phyloP scores from a whole-genome alignment of 2,888 invertebrate species.

The Boloria euphrosyne region DNA sequence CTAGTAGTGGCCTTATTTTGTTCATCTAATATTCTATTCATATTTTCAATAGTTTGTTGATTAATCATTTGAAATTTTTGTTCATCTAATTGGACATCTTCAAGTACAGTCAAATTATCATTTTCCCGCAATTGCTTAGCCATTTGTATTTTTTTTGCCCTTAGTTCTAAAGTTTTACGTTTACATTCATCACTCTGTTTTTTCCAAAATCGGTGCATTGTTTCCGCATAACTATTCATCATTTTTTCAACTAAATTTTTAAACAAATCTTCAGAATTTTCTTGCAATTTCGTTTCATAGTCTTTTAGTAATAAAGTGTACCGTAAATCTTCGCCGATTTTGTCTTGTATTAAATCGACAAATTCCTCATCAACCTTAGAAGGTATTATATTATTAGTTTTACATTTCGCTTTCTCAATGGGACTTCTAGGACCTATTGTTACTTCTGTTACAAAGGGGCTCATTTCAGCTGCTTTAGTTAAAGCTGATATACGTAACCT shows the following conservation, averaged over 20 bases:
- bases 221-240: conserved; percentile 61
- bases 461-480: conserved; percentile 81
- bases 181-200: conserved; percentile 67
- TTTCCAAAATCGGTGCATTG: conserved; percentile 57
- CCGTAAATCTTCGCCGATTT: conserved; percentile 62
- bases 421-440: conserved; percentile 77
- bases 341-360: conserved; percentile 55
- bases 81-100: conserved; percentile 73
- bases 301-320: conserved; percentile 64
- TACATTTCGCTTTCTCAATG: conserved; percentile 44
- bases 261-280: conserved; percentile 58
- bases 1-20: conserved; percentile 70
- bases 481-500: conserved; percentile 83
- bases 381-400: conserved; percentile 37
- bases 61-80: conserved; percentile 73
- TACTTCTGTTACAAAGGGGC: conserved; percentile 73
- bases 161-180: conserved; percentile 67
- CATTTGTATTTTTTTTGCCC: conserved; percentile 65
- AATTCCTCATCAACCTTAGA: conserved; percentile 53
- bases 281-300: conserved; percentile 59
- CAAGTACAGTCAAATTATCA: conserved; percentile 73
- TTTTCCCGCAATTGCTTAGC: conserved; percentile 72
- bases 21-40: conserved; percentile 77
- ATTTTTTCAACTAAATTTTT: conserved; percentile 65
- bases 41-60: conserved; percentile 70